Base-by-base conservation (phyloP, 2,113 vertebrate species). In the Budorcas taxicolor region DNA sequence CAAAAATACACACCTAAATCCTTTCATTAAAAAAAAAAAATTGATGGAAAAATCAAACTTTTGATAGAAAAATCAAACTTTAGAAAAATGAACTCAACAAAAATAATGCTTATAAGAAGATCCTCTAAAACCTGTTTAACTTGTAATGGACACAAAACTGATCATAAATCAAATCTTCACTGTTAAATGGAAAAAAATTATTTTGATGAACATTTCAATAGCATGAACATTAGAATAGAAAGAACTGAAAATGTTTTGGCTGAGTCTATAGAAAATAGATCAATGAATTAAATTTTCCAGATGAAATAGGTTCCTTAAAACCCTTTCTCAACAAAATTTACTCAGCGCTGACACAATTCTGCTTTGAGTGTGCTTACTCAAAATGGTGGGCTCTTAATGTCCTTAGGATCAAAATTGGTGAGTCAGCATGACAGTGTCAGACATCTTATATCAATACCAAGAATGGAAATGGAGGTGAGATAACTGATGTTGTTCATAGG, bases 171-270 rank as follows among this genome's bases (percentile, higher is more conserved):
- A 92, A 96, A 94, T 83, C 9, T 55, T 97, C 43, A 94, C 17
- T 89, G 25, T 80, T 87, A 95, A 71, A 83, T 87, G 86, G 60
- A 76, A 93, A 85, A 82, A 82, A 64, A 36, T 53, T 47, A 16
- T 81, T 96, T 89, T 85, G 17, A 62, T 71, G 33, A 93, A 95
- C 96, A 92, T 95, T 94, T 90, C 6, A 91, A 19, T 60, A 95
- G 29, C 29, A 80, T 58, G 19, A 76, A 87, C 33, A 82, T 84
- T 16, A 87, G 36, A 57, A 83, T 86, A 10, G 7, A 83, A 97
- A 93, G 19, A 87, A 40, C 78, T 0, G 2, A 93, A 94, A 93
- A 58, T 33, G 31, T 27, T 55, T 89, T 89, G 47, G 57, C 47
- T 62, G 50, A 23, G 5, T 71, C 53, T 78, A 53, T 3, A 47